Percentiles rank a stretch among this genome's conserved stretches.
Conservation (phyloP, 2,888 invertebrate species). For the Rutpela maculata region DNA sequence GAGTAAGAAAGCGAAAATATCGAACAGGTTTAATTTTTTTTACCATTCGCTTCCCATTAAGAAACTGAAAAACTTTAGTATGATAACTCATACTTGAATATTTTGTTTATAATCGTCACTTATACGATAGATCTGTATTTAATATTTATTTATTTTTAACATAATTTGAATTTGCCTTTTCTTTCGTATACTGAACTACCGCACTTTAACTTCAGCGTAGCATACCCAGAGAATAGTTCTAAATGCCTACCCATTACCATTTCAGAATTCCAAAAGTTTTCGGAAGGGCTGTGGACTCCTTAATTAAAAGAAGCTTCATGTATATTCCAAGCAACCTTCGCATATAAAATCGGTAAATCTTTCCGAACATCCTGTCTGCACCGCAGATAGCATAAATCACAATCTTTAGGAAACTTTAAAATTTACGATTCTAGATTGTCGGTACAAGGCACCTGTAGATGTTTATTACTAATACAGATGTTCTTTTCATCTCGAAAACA, state of each 20-base stretch:
- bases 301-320: constrained; percentile 38
- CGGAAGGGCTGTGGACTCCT: neutral
- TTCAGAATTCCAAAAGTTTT: constrained; percentile 1
- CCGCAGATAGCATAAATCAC: constrained; percentile 50
- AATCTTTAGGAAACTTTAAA: constrained; percentile 47
- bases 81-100: too few relatives aligned
- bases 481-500: constrained; percentile 47
- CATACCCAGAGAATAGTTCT: too few relatives aligned
- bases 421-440: constrained; percentile 46
- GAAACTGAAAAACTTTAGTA: too few relatives aligned
- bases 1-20: too few relatives aligned
- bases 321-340: constrained; percentile 22
- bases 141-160: too few relatives aligned
- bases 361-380: constrained; percentile 41
- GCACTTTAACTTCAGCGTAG: too few relatives aligned
- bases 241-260: neutral
- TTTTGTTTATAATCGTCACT: too few relatives aligned
- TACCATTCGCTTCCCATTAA: too few relatives aligned
- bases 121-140: too few relatives aligned
- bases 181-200: too few relatives aligned
- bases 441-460: constrained; percentile 48
- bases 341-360: constrained; percentile 43
- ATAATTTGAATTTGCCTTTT: too few relatives aligned
- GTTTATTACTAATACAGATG: constrained; percentile 51
- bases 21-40: too few relatives aligned